Percentiles rank a stretch among this genome's conserved stretches.
Conservation (phyloP, 1,140 invertebrate genomes). For the Diorhabda elongata region DNA sequence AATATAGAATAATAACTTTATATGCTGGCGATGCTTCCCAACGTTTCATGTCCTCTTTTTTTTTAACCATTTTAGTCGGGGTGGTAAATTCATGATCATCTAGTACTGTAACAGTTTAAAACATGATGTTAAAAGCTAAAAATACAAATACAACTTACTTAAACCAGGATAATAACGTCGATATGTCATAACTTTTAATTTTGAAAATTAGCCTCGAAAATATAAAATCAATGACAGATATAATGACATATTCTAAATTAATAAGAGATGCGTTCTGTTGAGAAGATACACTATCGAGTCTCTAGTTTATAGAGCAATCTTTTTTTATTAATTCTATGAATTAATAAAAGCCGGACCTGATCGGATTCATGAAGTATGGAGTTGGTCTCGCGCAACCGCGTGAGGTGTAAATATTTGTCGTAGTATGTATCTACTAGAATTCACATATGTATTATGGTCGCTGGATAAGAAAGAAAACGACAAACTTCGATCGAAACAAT, state of each 20-base stretch:
- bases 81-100: constrained; percentile 60
- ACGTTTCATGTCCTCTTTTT: constrained; percentile 64
- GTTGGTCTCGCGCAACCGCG: constrained; percentile 11
- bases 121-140: background rate
- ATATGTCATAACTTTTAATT: no score
- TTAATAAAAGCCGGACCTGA: background rate
- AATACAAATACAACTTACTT: background rate
- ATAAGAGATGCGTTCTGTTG: no score
- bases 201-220: no score
- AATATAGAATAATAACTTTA: constrained; percentile 51
- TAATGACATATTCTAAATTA: no score
- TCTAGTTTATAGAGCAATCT: no score
- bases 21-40: constrained; percentile 86
- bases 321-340: no score
- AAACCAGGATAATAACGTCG: no score
- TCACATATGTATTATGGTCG: background rate
- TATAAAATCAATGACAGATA: no score
- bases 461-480: constrained; percentile 12
- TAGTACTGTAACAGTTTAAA: constrained; percentile 34
- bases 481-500: constrained; percentile 12
- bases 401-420: constrained; percentile 17
- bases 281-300: no score
- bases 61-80: constrained; percentile 67
- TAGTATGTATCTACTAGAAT: constrained; percentile 9
- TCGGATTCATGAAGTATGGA: background rate